Evolutionary conservation across 1,140 invertebrate species (phyloP).

Genomic region (Pollicipes pollicipes): DNA sequence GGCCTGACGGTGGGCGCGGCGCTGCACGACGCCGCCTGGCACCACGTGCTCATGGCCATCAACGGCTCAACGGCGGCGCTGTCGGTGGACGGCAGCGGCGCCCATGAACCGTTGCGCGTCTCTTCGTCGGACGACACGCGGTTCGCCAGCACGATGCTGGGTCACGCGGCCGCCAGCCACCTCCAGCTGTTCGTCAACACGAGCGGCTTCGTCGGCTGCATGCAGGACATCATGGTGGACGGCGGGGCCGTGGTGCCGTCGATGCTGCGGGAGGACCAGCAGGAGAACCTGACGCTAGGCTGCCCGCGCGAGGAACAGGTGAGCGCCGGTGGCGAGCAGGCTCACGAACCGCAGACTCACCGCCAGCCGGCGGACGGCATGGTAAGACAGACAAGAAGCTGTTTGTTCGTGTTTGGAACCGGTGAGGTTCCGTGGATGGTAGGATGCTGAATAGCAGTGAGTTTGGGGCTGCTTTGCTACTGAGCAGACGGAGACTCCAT

Average conservation of each 20-base stretch:
- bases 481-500: too few species aligned
- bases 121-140: background rate
- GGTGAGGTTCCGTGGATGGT: too few species aligned
- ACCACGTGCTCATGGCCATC: slow-evolving; percentile 56
- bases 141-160: background rate
- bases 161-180: background rate
- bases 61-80: slow-evolving; percentile 66
- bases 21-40: slow-evolving; percentile 70
- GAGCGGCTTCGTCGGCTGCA: slow-evolving; percentile 58
- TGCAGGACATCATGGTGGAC: slow-evolving; percentile 76
- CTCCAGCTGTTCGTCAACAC: too few species aligned
- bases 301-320: slow-evolving; percentile 44
- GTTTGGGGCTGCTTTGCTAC: too few species aligned
- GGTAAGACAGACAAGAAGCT: too few species aligned
- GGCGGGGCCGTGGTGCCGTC: slow-evolving; percentile 28
- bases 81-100: slow-evolving; percentile 47
- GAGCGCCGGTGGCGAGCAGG: background rate
- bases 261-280: slow-evolving; percentile 23
- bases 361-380: too few species aligned
- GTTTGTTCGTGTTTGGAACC: too few species aligned
- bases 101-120: background rate
- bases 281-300: slow-evolving; percentile 37
- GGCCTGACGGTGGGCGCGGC: slow-evolving; percentile 65
- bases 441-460: too few species aligned
- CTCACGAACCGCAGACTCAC: too few species aligned